Evolutionary conservation across 2,888 invertebrate species (phyloP), one percentile per base, ranked within the genome.

Genomic region (Xanthia icteritia): DNA sequence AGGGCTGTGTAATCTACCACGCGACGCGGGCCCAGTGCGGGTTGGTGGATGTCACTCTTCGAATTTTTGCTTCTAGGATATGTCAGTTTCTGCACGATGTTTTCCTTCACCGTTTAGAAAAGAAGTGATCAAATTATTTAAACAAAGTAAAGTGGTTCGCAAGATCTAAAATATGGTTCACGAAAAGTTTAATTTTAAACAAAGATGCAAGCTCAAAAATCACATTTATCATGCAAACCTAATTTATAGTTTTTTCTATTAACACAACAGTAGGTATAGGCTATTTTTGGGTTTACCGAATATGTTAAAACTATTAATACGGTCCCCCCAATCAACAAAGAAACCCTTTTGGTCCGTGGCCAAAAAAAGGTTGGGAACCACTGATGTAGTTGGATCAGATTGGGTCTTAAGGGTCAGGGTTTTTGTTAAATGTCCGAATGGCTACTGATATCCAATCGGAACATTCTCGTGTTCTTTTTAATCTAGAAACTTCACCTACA

Each of bases 401-500:
- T 67, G 15, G 15, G 15, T 48, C 8, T 0, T 4, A 13, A 48
- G 23, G 5, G 5, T 31, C 23, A 17, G 9, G 3, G 36, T 54
- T 36, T 36, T 36, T 51, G 11, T n/a, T n/a, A 3, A 36, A 36
- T 15, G 11, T 36, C 27, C 39, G 23, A 74, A 56, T 51, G 4
- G 8, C 13, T 51, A n/a, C 3, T 31, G 5, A 42, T 56, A 20
- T 56, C 20, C 31, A 11, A 39, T 31, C 13, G 0, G 58, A 79
- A n/a, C 6, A 70, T 60, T 42, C 13, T 31, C 17, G 36, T 42
- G 13, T 17, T 42, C 13, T 36, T 61, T 36, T 2, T n/a, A 73
- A 54, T 75, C 64, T 45, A 5, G 27, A 60, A 36, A 45, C 27
- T 75, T 82, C 27, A 67, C 63, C 39, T 48, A 56, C 17, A 77